A percentile compares a stretch with the other conserved stretches of the same genome.
phyloP scores from a whole-genome alignment of 2,888 invertebrate species.

The Nephrocerus scutellatus region DNA sequence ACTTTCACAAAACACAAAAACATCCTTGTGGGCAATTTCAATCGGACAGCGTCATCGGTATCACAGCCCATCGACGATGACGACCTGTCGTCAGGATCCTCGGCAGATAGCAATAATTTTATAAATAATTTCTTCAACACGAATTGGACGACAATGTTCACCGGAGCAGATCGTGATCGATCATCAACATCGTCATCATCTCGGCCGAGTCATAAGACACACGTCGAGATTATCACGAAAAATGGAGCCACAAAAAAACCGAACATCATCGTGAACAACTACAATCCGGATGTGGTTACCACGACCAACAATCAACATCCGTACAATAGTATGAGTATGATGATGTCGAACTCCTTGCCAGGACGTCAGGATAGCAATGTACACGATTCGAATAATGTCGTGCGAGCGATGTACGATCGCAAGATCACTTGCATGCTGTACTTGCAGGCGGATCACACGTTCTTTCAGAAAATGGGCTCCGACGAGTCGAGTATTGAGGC shows the following conservation, averaged over 20 bases:
- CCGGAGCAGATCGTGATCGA: conserved; percentile 31
- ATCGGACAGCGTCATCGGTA: conserved; percentile 27
- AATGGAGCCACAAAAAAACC: conserved; percentile 59
- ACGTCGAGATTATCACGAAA: conserved; percentile 61
- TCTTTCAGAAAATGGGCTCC: conserved; percentile 89
- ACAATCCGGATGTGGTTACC: conserved; percentile 46
- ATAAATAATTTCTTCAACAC: conserved; percentile 42
- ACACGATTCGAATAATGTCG: conserved; percentile 32
- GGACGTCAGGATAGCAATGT: conserved; percentile 29
- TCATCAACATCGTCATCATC: conserved; percentile 34
- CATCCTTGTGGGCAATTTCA: conserved; percentile 43
- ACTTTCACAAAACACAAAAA: conserved; percentile 45
- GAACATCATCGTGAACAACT: conserved; percentile 58
- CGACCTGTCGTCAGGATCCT: conserved; percentile 19
- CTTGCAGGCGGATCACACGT: conserved; percentile 92
- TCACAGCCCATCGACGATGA: conserved; percentile 8
- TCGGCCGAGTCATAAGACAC: conserved; percentile 60
- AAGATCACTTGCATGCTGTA: conserved; percentile 94
- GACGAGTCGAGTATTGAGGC: conserved; percentile 93
- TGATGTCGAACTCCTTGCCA: conserved; percentile 39
- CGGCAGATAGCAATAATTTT: conserved; percentile 26
- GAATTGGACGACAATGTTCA: conserved; percentile 37
- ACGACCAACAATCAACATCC: conserved; percentile 41
- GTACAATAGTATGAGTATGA: conserved; percentile 42
- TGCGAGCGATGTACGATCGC: conserved; percentile 54